Evolutionary conservation across 2,113 vertebrate genomes (phyloP).

Genomic region (Engraulis encrasicolus): DNA sequence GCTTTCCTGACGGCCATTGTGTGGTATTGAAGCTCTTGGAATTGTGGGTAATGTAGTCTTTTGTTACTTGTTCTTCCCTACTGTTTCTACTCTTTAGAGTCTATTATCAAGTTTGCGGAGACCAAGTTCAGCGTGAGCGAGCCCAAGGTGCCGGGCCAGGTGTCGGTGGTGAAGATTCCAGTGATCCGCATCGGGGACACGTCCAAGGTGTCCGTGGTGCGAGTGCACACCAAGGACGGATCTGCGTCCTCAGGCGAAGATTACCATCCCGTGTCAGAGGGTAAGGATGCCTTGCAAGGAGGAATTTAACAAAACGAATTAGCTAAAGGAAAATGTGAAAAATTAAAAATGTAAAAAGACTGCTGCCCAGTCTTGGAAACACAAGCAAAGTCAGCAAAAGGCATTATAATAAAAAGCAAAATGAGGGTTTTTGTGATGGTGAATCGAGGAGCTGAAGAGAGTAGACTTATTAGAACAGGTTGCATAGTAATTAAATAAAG

Average conservation of each 20-base stretch:
- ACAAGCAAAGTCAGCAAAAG: too few species aligned
- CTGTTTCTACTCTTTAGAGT: slow-evolving; percentile 69
- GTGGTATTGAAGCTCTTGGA: background rate
- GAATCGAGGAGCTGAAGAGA: too few species aligned
- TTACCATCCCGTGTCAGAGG: slow-evolving; percentile 84
- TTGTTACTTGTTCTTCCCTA: background rate
- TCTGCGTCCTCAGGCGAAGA: slow-evolving; percentile 86
- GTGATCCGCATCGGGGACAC: slow-evolving; percentile 82
- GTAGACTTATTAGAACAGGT: too few species aligned
- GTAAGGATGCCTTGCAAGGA: slow-evolving; percentile 57
- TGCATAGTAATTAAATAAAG: too few species aligned
- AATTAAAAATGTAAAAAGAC: too few species aligned
- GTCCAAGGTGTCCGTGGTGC: slow-evolving; percentile 83
- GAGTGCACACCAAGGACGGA: slow-evolving; percentile 87
- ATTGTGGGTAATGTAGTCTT: slow-evolving; percentile 1
- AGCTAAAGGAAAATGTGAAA: background rate
- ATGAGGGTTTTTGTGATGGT: too few species aligned
- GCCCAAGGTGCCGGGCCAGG: slow-evolving; percentile 73
- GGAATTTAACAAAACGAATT: too few species aligned
- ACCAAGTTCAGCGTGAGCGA: slow-evolving; percentile 80
- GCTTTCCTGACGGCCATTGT: too few species aligned
- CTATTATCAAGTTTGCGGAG: slow-evolving; percentile 87
- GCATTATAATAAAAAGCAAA: too few species aligned
- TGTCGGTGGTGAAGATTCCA: slow-evolving; percentile 76
- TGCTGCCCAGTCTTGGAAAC: too few species aligned